A percentile compares a stretch with the other conserved stretches of the same genome.
Evolutionary conservation across 2,113 vertebrate species (phyloP).

Genomic region (Neodontobutis hainanensis): DNA sequence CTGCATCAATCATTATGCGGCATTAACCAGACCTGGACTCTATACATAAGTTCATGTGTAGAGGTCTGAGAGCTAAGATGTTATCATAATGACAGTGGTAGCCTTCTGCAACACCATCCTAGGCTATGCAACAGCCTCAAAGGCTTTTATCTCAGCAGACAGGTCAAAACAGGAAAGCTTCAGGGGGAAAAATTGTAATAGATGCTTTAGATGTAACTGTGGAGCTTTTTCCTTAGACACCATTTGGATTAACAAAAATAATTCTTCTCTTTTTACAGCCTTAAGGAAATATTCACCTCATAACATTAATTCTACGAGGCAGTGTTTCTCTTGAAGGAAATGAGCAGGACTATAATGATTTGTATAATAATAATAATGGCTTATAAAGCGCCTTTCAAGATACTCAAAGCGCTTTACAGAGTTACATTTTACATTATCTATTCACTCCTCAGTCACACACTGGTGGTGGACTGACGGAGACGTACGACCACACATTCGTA

Average conservation of each 20-base stretch:
- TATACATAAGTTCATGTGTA: neutral
- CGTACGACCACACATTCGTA: too few relatives aligned
- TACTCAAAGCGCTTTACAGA: too few relatives aligned
- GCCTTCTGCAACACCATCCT: neutral
- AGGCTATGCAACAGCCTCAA: neutral
- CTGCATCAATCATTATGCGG: neutral
- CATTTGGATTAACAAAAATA: neutral
- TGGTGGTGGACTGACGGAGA: too few relatives aligned
- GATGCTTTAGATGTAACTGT: neutral
- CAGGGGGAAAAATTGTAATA: neutral
- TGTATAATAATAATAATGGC: too few relatives aligned
- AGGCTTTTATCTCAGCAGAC: neutral
- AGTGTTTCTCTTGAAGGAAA: neutral
- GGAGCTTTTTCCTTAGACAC: neutral
- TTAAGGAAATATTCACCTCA: neutral
- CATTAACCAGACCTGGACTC: neutral
- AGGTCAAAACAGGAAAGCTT: constrained; percentile 1
- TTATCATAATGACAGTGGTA: neutral
- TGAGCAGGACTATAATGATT: too few relatives aligned
- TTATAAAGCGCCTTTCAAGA: too few relatives aligned
- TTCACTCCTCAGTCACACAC: too few relatives aligned
- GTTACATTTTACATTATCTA: too few relatives aligned
- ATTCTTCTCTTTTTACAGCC: neutral
- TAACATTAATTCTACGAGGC: neutral
- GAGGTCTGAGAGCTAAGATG: neutral